Evolutionary conservation across 2,113 vertebrate species (phyloP).

Genomic region (Dicrurus megarhynchus): DNA sequence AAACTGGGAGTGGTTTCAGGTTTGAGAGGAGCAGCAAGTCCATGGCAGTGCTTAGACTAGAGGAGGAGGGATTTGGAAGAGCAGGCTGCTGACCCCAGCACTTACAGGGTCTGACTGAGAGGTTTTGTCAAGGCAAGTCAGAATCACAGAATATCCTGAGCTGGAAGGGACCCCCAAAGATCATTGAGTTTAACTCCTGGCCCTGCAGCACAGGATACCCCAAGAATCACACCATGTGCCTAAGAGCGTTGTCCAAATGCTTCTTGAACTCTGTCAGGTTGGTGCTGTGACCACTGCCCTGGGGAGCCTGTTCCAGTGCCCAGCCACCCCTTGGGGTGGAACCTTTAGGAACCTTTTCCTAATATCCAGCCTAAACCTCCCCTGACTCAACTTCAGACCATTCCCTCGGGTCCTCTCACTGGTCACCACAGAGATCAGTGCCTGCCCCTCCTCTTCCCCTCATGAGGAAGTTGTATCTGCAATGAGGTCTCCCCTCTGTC

Average conservation of each 20-base stretch:
- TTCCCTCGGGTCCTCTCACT: fast-evolving
- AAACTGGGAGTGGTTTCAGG: not conserved
- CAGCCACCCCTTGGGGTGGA: not conserved
- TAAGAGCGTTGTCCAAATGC: not conserved
- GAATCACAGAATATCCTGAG: not conserved
- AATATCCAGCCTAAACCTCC: not conserved
- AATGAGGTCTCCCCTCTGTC: fast-evolving
- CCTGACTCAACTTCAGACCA: not conserved
- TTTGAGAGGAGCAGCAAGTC: not conserved
- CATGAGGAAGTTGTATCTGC: fast-evolving
- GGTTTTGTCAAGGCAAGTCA: not conserved
- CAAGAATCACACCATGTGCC: not conserved
- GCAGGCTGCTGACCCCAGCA: not conserved
- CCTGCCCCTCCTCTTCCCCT: not conserved
- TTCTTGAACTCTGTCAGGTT: not conserved
- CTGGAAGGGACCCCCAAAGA: not conserved
- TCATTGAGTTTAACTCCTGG: not conserved
- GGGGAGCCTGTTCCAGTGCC: not conserved
- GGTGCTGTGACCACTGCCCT: not conserved
- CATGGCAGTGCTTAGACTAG: not conserved
- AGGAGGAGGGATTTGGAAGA: not conserved
- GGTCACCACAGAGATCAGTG: not conserved
- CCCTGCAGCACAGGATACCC: not conserved
- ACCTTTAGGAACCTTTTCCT: not conserved
- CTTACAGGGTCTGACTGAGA: fast-evolving